Percentiles rank a stretch among this genome's conserved stretches.
phyloP scores from a whole-genome alignment of 92 coral and sea anemone species.

The Isaurus tuberculatus region DNA sequence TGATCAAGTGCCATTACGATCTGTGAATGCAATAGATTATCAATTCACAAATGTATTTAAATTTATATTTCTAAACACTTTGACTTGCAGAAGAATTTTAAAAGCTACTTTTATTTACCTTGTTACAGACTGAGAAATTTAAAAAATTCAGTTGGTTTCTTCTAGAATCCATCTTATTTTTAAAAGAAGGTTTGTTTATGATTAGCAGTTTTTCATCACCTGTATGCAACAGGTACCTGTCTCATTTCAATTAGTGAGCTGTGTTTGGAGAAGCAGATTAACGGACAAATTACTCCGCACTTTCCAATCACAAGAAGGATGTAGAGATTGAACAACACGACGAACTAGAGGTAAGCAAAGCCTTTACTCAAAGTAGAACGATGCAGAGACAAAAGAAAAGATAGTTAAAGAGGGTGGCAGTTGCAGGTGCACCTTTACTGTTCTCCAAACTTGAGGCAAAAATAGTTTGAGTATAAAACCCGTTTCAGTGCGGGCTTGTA shows the following conservation, averaged over 20 bases:
- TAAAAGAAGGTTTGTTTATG: neutral
- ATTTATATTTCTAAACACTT: too few species aligned
- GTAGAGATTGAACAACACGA: neutral
- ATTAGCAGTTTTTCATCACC: constrained; percentile 16
- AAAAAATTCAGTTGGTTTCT: neutral
- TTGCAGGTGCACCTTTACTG: neutral
- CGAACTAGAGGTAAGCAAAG: neutral
- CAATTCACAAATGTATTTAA: too few species aligned
- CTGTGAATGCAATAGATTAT: too few species aligned
- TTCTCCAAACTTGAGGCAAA: neutral
- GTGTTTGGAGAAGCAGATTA: neutral
- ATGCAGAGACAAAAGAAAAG: neutral
- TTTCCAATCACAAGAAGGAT: neutral
- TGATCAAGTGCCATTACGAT: too few species aligned
- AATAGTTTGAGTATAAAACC: neutral
- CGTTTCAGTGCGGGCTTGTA: neutral
- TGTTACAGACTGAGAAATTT: too few species aligned
- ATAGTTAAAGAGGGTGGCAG: neutral
- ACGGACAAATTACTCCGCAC: neutral
- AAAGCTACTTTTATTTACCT: too few species aligned
- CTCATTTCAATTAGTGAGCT: neutral
- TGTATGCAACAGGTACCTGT: neutral
- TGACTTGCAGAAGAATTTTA: too few species aligned
- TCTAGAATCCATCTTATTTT: neutral
- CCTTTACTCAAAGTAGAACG: neutral